Evolutionary conservation across 2,113 vertebrate species (phyloP).

Genomic region (Pseudorasbora parva): DNA sequence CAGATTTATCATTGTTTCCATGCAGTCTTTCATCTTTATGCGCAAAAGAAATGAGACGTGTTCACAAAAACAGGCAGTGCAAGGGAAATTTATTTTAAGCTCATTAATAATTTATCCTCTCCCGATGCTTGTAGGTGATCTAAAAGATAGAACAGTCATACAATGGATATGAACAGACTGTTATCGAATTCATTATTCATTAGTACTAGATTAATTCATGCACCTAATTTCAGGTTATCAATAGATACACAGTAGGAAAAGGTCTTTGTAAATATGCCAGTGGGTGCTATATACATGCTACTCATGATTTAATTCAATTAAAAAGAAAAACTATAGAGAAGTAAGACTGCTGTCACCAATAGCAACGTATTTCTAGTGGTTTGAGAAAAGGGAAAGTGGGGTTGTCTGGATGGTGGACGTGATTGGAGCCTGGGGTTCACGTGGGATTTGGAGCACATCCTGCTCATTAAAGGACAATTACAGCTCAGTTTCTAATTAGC

Average conservation of each 20-base stretch:
- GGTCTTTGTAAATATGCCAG: background rate
- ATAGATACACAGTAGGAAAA: no score
- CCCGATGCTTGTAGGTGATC: background rate
- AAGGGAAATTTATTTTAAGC: background rate
- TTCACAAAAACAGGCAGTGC: background rate
- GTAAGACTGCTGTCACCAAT: constrained; percentile 40
- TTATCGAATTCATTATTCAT: background rate
- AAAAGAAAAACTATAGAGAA: background rate
- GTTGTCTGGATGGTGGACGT: background rate
- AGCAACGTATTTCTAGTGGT: constrained; percentile 41
- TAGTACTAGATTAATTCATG: no score
- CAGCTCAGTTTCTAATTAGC: constrained; percentile 23
- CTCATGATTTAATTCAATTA: background rate
- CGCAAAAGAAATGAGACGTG: background rate
- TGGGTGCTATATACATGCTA: background rate
- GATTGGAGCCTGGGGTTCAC: background rate
- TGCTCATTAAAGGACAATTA: constrained; percentile 43
- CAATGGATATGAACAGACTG: background rate
- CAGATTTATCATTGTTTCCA: background rate
- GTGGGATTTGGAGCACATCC: constrained; percentile 32
- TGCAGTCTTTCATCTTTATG: background rate
- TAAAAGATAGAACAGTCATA: background rate
- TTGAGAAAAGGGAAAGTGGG: constrained; percentile 6
- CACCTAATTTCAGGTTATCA: background rate
- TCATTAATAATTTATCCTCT: background rate